phyloP scores from a whole-genome alignment of 2,797 vertebrate genomes.

The Microtus agrestis region DNA sequence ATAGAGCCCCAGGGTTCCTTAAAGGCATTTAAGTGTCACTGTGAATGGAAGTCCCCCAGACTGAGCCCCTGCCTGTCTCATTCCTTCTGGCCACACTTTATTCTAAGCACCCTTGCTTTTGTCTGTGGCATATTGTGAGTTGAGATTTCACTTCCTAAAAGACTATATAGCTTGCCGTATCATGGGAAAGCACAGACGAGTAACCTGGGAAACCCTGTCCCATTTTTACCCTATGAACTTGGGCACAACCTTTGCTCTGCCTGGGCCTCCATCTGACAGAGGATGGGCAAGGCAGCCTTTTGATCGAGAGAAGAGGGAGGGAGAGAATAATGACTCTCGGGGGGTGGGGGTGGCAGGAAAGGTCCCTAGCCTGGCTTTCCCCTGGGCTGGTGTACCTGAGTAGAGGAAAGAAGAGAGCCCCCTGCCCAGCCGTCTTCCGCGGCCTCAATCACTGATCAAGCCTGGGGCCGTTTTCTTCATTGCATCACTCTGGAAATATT shows the following conservation, averaged over 20 bases:
- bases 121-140: not conserved
- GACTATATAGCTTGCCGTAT: not conserved
- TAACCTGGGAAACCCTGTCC: not conserved
- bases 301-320: not conserved
- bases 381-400: not conserved
- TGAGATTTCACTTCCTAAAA: not conserved
- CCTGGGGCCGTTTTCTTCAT: slow-evolving; percentile 10
- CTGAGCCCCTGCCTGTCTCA: not conserved
- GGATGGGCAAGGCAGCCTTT: not conserved
- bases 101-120: not conserved
- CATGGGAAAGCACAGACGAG: not conserved
- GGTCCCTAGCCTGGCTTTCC: not conserved
- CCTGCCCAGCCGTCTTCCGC: not conserved
- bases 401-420: not conserved
- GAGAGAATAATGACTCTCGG: not conserved
- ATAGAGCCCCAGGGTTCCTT: not conserved
- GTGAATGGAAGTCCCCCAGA: fast-evolving
- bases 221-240: not conserved
- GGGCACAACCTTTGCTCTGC: not conserved
- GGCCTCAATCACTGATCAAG: slow-evolving; percentile 15
- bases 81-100: not conserved
- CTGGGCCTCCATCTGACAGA: not conserved
- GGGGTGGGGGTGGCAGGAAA: no score
- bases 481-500: slow-evolving; percentile 43
- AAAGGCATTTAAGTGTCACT: not conserved